Base-by-base conservation (phyloP, 1,140 invertebrate species). In the Lethrus apterus region DNA sequence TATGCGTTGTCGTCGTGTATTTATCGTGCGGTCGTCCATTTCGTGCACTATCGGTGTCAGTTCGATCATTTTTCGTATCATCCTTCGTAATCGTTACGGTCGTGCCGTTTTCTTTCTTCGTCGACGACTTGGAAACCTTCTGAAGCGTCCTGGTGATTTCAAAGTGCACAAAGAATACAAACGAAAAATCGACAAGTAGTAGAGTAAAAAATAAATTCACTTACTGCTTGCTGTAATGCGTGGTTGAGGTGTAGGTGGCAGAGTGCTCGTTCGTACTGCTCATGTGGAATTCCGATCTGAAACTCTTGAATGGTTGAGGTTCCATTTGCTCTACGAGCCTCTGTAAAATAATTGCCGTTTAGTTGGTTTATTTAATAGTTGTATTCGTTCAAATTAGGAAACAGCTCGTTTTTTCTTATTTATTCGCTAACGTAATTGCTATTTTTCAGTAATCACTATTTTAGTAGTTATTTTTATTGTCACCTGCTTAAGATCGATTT, bases 221-320 rank as follows among this genome's bases (percentile, higher is more conserved):
- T 76, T 67, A 77, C 74, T 78, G 73, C 15, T 70, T 73, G 48
- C 50, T 60, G 62, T 73, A 74, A 49, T 76, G 72, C 3, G 72
- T 74, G 2, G 77, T 77, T 3, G 77, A 76, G 2, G 76, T 75
- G 57, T 74, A 79, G 1, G 62, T 61, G 26, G 61, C 57, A 7
- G 72, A 72, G 32, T 77, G 75, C 58, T 83, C 79, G 38, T 78
- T 76, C 54, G 66, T 68, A 40, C 74, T 76, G 51, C 77, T 76
- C 57, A 81, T 75, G 62, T 81, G 84, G 70, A 86, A 84, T 67
- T 86, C 84, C 18, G 82, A 83, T 52, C 83, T 76, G 74, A 85
- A 87, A 13, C 83, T 86, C 55, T 77, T 72, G 45, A 83, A 75
- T 46, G 79, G 79, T 52, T 77, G 75, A 55, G 83, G 81, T 65